Evolutionary conservation across 2,888 invertebrate genomes (phyloP).

Genomic region (Ceriagrion tenellum): DNA sequence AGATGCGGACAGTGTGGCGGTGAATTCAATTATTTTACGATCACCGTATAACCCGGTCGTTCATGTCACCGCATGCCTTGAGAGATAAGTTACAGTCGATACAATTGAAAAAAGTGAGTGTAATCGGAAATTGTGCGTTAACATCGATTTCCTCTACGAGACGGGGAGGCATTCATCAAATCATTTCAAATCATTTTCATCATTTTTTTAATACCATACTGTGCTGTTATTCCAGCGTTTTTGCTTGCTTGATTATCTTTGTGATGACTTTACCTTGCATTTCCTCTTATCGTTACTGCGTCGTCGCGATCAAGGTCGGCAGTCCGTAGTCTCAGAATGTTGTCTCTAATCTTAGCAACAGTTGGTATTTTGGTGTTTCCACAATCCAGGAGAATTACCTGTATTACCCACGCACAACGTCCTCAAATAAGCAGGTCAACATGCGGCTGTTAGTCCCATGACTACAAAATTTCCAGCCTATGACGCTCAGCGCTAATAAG

Average conservation of each 20-base stretch:
- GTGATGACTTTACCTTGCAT: neutral
- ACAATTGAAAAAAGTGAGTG: neutral
- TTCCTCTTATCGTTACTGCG: neutral
- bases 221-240: neutral
- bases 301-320: neutral
- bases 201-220: neutral
- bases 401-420: too few species aligned
- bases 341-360: neutral
- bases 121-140: neutral
- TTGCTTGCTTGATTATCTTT: neutral
- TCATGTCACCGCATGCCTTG: neutral
- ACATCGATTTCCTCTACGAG: neutral
- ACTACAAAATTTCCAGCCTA: too few species aligned
- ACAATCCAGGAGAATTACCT: too few species aligned
- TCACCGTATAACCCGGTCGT: too few species aligned
- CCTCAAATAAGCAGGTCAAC: too few species aligned
- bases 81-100: neutral
- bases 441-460: neutral
- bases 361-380: neutral
- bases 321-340: neutral
- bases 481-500: too few species aligned
- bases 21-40: neutral
- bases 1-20: neutral
- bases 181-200: too few species aligned
- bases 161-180: neutral